Evolutionary conservation across 1,140 invertebrate species (phyloP), one percentile per base, ranked within the genome.

Genomic region (Melanaphis sacchari): DNA sequence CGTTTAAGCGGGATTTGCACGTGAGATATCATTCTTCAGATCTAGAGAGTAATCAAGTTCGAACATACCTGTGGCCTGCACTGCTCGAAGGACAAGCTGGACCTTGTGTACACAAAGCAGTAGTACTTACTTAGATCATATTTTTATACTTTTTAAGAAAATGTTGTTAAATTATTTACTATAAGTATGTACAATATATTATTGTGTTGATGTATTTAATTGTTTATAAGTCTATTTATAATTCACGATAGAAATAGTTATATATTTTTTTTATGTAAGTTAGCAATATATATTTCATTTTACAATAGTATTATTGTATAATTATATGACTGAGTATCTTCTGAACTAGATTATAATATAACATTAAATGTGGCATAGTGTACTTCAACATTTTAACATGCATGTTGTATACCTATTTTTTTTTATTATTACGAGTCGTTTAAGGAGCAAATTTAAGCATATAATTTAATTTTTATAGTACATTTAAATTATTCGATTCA

Each of bases 21-120:
- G 96, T 96, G 0, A 95, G 97, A 36, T 97, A 97, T 94, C 96
- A 97, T 94, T 95, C 96, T 0, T 97, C 97, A 0, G 96, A 97
- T 94, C 95, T 95, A 5, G 95, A 96, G 11, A 96, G 95, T 6
- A 95, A 95, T 85, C 95, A 95, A 90, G 96, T 98, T 92, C 96
- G 96, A 93, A 96, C 96, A 31, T 97, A 97, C 94, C 94, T 97
- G n/a, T 97, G 97, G 97, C 97, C 97, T 5, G 96, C 96, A 8
- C 95, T 97, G 11, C 94, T 97, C 24, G 96, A 97, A 95, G 96
- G 96, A 31, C 95, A 95, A 40, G 96, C 96, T 91, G 97, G 97
- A 36, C 95, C 95, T n/a, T 97, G 96, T 95, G 96, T 97, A 46
- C 96, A 97, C 94, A 97, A 97, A 95, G 97, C 96, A 1, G 96